Evolutionary conservation across 2,888 invertebrate genomes (phyloP), one percentile per base, ranked within the genome.

Genomic region (Enchytraeus crypticus): DNA sequence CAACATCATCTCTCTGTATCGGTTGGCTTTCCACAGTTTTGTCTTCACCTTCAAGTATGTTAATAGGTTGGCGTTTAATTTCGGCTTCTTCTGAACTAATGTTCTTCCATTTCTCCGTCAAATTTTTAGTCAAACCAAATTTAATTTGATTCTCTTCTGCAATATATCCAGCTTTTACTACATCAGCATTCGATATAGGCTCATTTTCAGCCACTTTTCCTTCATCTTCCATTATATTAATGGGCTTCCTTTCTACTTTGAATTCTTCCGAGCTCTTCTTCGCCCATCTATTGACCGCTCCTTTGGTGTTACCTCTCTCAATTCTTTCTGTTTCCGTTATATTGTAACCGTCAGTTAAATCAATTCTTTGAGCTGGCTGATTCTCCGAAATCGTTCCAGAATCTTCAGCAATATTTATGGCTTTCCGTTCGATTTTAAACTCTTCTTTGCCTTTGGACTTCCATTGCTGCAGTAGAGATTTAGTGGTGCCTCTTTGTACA

Each of bases 11-110:
- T 61, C 53, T 26, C 27, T 29, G 29, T n/a, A 58, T 46, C 8
- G 61, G 61, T 23, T 57, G 30, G 53, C 32, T 61, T 58, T 61
- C 61, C 8, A 46, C 51, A 27, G 58, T 51, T 1, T 32, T 14
- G 8, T 57, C 61, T 23, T 61, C 57, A 3, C 45, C 57, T 51
- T 57, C 57, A 23, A 33, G 51, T 26, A 61, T 29, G 32, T 30
- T 29, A 3, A 57, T 57, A 4, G n/a, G n/a, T 8, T 11, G 27
- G 11, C 27, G 43, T 1, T 8, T 3, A 21, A 23, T 47, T 23
- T 47, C 8, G 26, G 21, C 8, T 23, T 47, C 21, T 47, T 47
- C 49, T 21, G 23, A 30, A 26, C 43, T 46, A 27, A 46, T 57
- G 30, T 57, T 47, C n/a, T 46, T n/a, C 57, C 57, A 57, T 23